Evolutionary conservation across 2,888 invertebrate species (phyloP).

Genomic region (Pyrochroa serraticornis): DNA sequence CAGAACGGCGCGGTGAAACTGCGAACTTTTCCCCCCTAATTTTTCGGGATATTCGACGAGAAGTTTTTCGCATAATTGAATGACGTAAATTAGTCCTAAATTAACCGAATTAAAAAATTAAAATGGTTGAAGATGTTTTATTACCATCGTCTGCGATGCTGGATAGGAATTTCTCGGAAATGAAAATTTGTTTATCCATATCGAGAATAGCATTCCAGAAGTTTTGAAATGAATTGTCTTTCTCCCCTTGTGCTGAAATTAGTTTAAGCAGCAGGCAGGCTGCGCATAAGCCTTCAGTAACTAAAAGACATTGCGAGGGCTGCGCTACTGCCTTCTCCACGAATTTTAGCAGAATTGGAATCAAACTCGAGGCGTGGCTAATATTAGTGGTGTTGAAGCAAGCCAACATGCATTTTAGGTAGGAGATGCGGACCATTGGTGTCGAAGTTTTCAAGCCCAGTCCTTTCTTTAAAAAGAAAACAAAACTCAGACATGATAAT

Average conservation of each 20-base stretch:
- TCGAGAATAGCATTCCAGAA: conserved; percentile 77
- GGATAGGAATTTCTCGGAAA: conserved; percentile 80
- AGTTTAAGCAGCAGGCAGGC: conserved; percentile 71
- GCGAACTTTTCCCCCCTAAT: conserved; percentile 67
- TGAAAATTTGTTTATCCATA: conserved; percentile 78
- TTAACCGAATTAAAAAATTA: conserved; percentile 16
- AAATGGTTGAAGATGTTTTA: conserved; percentile 2
- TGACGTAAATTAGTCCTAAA: conserved; percentile 70
- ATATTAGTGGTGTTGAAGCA: conserved; percentile 66
- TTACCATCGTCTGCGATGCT: conserved; percentile 72
- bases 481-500: too few species aligned
- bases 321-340: conserved; percentile 79
- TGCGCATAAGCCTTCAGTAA: conserved; percentile 76
- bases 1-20: conserved; percentile 74
- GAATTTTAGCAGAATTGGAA: conserved; percentile 70
- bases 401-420: conserved; percentile 75
- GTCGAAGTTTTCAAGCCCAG: conserved; percentile 77
- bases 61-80: conserved; percentile 75
- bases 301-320: conserved; percentile 70
- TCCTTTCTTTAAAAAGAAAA: conserved; percentile 66
- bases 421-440: conserved; percentile 76
- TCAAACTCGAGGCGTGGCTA: conserved; percentile 59
- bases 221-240: conserved; percentile 60
- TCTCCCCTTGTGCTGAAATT: conserved; percentile 57
- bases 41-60: conserved; percentile 72